Base-by-base conservation (phyloP, 2,888 invertebrate species). In the Dryadula phaetusa region DNA sequence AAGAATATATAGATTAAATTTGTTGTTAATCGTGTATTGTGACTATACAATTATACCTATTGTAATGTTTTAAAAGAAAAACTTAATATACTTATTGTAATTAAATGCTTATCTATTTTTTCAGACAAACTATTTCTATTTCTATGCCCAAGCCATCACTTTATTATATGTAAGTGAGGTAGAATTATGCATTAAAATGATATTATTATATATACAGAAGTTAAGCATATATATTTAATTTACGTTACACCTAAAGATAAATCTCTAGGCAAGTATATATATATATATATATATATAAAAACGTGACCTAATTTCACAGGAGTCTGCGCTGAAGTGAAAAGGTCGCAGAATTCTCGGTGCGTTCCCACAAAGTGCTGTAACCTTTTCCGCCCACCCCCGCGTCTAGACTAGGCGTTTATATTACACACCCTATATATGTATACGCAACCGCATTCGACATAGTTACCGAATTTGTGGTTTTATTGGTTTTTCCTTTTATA, bases 331-430 rank as follows among this genome's bases (percentile, higher is more conserved):
- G 63, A 60, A 70, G 64, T 65, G 68, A 67, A 72, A 69, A 70
- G 75, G 72, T 74, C 73, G 72, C 73, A 70, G 69, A 70, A 66
- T 56, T 69, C 68, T 62, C 56, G 56, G 67, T 64, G 68, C 47
- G 68, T 54, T 56, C 61, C 47, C 56, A 56, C 62, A 68, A 62
- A 62, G 49, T 65, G 52, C 61, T 25, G 68, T 68, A 65, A 69
- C 65, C 65, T 65, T 78, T 80, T 74, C 74, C 77, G 76, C 71
- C 64, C 78, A 73, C 87, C 87, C 83, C 82, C 86, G 82, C 83
- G 86, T 87, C 87, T 87, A 87, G 86, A 87, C 86, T 74, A 34
- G 34, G 52, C 62, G 61, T 62, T 61, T 64, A 62, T 37, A 58
- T 62, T 60, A 62, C 53, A 62, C 54, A 62, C 62, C 40, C 52